Evolutionary conservation across 2,113 vertebrate genomes (phyloP).

Genomic region (Chauna torquata): DNA sequence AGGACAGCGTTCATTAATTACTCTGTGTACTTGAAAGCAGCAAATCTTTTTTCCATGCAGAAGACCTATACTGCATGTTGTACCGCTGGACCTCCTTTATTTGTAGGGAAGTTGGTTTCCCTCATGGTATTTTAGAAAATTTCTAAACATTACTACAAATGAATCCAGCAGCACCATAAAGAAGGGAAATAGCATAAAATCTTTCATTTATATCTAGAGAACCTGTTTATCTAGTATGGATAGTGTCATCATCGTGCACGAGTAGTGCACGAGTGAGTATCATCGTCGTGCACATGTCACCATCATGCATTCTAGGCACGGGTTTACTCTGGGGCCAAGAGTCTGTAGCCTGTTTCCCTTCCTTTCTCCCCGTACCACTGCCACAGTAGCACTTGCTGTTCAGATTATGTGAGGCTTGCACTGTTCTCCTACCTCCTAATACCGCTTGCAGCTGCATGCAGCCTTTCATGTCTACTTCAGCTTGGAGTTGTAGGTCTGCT

Average conservation of each 20-base stretch:
- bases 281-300: rapidly evolving
- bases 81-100: neutral
- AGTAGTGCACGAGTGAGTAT: neutral
- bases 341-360: neutral
- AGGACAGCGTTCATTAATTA: neutral
- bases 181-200: neutral
- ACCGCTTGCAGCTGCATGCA: neutral
- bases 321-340: neutral
- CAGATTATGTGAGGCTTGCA: neutral
- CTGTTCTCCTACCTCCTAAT: neutral
- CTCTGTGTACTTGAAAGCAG: neutral
- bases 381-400: neutral
- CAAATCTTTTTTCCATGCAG: neutral
- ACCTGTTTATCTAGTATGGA: neutral
- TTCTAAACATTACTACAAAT: neutral
- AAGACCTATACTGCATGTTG: neutral
- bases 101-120: neutral
- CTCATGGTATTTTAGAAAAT: neutral
- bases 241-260: neutral
- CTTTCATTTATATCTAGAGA: neutral
- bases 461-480: slow-evolving; percentile 9
- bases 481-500: slow-evolving; percentile 1
- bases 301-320: neutral
- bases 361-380: neutral
- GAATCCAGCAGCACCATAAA: neutral